Conservation (phyloP, 2,797 vertebrate genomes). For the Eurystomus glaucurus region DNA sequence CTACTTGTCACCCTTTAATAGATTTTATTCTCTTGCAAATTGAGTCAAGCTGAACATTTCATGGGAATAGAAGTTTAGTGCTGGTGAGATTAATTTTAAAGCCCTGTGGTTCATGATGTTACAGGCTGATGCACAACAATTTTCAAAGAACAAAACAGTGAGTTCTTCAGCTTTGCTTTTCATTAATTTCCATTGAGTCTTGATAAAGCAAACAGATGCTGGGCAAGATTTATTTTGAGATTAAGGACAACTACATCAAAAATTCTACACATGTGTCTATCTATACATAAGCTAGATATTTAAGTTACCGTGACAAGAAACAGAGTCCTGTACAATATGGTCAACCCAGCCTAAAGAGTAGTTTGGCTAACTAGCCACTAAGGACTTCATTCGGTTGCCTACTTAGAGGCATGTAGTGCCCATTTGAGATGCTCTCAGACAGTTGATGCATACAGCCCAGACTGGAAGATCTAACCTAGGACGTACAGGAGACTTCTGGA, state of each 20-base stretch:
- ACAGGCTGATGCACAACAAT: constrained; percentile 58
- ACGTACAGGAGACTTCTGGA: not conserved
- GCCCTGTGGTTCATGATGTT: not conserved
- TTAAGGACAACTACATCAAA: constrained; percentile 1
- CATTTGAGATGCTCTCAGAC: not conserved
- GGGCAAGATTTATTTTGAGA: constrained; percentile 38
- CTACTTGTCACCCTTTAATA: constrained; percentile 46
- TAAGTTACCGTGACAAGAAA: not conserved
- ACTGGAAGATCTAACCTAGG: not conserved
- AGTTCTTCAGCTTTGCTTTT: constrained; percentile 25
- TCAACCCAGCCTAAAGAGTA: not conserved
- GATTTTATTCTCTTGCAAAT: constrained; percentile 63
- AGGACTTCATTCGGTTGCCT: not conserved
- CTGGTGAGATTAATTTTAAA: constrained; percentile 64
- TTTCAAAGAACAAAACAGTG: constrained; percentile 44
- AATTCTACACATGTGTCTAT: not conserved
- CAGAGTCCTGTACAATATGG: not conserved
- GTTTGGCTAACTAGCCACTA: not conserved
- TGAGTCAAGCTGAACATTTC: constrained; percentile 45
- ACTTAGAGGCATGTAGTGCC: not conserved
- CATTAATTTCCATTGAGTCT: constrained; percentile 50
- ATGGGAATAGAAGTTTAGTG: constrained; percentile 47
- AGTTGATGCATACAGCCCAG: not conserved
- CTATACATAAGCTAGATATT: not conserved
- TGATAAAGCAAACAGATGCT: constrained; percentile 32